Evolutionary conservation across 2,113 vertebrate genomes (phyloP).

Genomic region (Stigmatopora argus): DNA sequence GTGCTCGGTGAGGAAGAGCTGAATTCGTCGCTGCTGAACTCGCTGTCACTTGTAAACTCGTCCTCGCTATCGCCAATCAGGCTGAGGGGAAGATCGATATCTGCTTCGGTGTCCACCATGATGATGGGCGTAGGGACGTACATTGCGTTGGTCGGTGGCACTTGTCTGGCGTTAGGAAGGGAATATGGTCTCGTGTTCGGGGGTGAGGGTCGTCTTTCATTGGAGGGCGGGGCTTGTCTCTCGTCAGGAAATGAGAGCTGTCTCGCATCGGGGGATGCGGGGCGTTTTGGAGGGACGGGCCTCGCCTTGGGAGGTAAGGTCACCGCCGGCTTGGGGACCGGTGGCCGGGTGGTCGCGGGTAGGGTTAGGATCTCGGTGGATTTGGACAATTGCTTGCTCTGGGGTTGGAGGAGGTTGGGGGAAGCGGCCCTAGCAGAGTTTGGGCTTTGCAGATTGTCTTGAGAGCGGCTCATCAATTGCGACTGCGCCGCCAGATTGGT

Average conservation of each 20-base stretch:
- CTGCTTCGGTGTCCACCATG: constrained; percentile 36
- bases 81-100: constrained; percentile 2
- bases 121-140: constrained; percentile 33
- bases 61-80: neutral
- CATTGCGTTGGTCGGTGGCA: neutral
- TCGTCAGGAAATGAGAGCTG: neutral
- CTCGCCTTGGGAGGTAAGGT: rapidly evolving
- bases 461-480: constrained; percentile 48
- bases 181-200: neutral
- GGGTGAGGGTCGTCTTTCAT: neutral
- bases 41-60: constrained; percentile 34
- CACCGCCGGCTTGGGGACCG: neutral
- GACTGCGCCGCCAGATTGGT: constrained; percentile 2
- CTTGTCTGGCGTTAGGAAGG: neutral
- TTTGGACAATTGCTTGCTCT: constrained; percentile 31
- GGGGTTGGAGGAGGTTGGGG: neutral
- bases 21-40: constrained; percentile 48
- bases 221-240: neutral
- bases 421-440: neutral
- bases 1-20: constrained; percentile 25
- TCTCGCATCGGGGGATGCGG: rapidly evolving
- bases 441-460: constrained; percentile 33
- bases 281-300: neutral
- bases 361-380: constrained; percentile 32
- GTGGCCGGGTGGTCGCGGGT: neutral